phyloP scores from a whole-genome alignment of 2,888 invertebrate species.

The Chloroclysta siterata region DNA sequence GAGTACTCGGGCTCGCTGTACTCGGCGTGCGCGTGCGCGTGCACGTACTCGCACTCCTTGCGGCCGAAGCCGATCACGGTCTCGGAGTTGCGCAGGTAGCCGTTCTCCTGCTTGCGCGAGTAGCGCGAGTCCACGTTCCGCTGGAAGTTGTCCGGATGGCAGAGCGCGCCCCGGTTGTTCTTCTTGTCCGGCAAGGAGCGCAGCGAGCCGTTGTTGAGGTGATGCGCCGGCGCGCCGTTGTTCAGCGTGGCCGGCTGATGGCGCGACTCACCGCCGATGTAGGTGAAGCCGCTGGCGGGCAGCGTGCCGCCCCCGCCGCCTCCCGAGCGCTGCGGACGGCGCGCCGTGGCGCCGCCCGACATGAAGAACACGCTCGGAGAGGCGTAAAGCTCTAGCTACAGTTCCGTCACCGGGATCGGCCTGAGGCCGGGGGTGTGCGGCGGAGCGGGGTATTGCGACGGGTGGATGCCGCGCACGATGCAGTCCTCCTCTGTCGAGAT shows the following conservation, averaged over 20 bases:
- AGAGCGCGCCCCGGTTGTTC: constrained; percentile 75
- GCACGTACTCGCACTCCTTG: constrained; percentile 64
- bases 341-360: constrained; percentile 85
- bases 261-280: constrained; percentile 86
- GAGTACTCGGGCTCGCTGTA: constrained; percentile 83
- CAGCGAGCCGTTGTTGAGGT: constrained; percentile 81
- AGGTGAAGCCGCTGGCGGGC: constrained; percentile 90
- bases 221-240: constrained; percentile 80
- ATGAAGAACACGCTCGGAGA: constrained; percentile 92
- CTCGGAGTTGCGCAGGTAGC: constrained; percentile 78
- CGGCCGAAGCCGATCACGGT: constrained; percentile 75
- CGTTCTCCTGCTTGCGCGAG: constrained; percentile 82
- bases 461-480: constrained; percentile 88
- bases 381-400: constrained; percentile 98
- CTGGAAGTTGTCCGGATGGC: constrained; percentile 81
- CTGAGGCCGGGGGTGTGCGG: constrained; percentile 79
- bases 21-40: constrained; percentile 50
- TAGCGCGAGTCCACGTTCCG: constrained; percentile 80
- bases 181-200: constrained; percentile 80
- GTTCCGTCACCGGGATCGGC: constrained; percentile 95
- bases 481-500: constrained; percentile 94
- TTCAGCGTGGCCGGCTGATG: constrained; percentile 76
- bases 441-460: constrained; percentile 81
- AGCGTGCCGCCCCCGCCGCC: constrained; percentile 85
- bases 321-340: constrained; percentile 80